Base-by-base conservation (phyloP, 2,113 vertebrate genomes). In the Benitochromis conjunctus region DNA sequence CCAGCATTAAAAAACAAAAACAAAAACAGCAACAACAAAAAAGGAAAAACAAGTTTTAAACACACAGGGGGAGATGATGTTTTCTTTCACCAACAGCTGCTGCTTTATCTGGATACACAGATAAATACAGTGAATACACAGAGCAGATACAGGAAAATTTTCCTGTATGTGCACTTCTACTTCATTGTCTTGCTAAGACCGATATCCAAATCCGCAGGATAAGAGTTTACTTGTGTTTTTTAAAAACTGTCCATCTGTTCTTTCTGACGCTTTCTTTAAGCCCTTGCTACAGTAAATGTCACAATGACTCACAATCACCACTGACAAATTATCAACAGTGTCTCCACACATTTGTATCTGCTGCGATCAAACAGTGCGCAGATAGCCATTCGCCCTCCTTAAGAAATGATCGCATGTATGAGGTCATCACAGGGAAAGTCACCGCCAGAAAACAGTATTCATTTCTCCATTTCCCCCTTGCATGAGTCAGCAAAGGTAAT, bases 401-500 rank as follows among this genome's bases (percentile, higher is more conserved):
- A 36, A 12, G 53, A 21, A 84, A 81, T 60, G 8, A 1, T 71
- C 4, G 7, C 5, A 43, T 5, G 34, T 64, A 48, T 79, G 69
- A 81, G 77, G 69, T 79, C 71, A 84, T 82, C 80, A 12, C 9
- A 51, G 78, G 66, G 81, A 86, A 92, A 87, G 77, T 83, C 84
- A 84, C 48, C 1, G 11, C 21, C 71, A 24, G 31, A 3, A 6
- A 80, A 29, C 5, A 66, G 81, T 9, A n/a, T 16, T 19, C 31
- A 36, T 48, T 48, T 66, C 58, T 76, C 36, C 7, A 26, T 58
- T 86, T 79, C 64, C 64, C 62, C 78, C 55, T 78, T 56, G 41
- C 3, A 43, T 93, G 89, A 92, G 69, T 92, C 82, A 85, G 41
- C 26, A 56, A 48, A 88, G 89, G 88, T 87, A 82, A 86, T 81